Percentiles rank a stretch among this genome's conserved stretches.
Evolutionary conservation across 2,113 vertebrate species (phyloP).

Genomic region (Propithecus coquereli): DNA sequence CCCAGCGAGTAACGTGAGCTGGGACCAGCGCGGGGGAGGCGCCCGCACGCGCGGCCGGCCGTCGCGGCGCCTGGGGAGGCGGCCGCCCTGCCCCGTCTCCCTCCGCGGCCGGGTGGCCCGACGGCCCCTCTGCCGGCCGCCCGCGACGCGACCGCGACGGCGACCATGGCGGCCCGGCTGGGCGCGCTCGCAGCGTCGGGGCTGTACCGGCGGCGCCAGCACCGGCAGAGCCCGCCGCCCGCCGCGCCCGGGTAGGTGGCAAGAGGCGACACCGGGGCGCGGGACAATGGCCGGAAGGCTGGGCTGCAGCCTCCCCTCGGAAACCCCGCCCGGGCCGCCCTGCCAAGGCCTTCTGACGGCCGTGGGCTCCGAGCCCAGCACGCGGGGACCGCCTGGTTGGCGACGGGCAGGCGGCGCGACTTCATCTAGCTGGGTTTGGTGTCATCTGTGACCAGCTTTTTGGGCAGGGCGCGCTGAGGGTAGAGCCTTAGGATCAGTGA

Average conservation of each 20-base stretch:
- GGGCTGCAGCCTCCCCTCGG: slow-evolving; percentile 7
- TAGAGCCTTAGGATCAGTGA: not conserved
- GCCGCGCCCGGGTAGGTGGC: slow-evolving; percentile 15
- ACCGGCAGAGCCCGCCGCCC: slow-evolving; percentile 62
- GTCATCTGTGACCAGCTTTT: not conserved
- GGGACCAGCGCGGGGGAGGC: not conserved
- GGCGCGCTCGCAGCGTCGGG: slow-evolving; percentile 73
- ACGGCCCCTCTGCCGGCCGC: not conserved
- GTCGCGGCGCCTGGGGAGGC: not conserved
- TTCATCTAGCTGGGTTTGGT: not conserved
- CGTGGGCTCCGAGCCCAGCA: not conserved
- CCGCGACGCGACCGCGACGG: not conserved
- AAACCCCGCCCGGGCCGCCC: not conserved
- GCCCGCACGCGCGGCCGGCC: not conserved
- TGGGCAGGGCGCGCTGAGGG: not conserved
- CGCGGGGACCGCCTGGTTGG: not conserved
- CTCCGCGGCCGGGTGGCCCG: not conserved
- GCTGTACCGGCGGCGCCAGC: slow-evolving; percentile 78
- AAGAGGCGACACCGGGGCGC: slow-evolving; percentile 19
- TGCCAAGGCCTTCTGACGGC: not conserved
- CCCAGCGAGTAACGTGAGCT: slow-evolving; percentile 42
- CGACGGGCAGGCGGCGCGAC: not conserved
- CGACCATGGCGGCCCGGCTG: slow-evolving; percentile 73
- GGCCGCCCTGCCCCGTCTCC: not conserved
- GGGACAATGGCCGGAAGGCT: slow-evolving; percentile 80